phyloP scores from a whole-genome alignment of 1,140 invertebrate species.

The Drusus annulatus region DNA sequence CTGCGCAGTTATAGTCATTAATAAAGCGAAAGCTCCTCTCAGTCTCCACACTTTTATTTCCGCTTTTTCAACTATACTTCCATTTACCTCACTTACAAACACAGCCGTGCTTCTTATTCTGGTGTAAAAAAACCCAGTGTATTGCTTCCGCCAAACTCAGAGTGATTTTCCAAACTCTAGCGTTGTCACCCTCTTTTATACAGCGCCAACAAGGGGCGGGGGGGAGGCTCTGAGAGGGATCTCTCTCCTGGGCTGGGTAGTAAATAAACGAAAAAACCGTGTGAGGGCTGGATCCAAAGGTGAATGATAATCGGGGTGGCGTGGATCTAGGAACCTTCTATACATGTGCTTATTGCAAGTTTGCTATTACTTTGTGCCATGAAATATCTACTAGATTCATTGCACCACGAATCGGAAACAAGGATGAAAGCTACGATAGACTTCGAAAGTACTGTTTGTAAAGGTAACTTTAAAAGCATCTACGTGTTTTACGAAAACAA shows the following conservation, averaged over 20 bases:
- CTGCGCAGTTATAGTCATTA: background rate
- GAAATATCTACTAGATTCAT: no score
- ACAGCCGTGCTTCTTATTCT: constrained; percentile 11
- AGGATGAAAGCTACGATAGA: no score
- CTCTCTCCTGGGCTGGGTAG: constrained; percentile 42
- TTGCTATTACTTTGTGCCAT: background rate
- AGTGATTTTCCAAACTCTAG: constrained; percentile 56
- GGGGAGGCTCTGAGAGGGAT: constrained; percentile 23
- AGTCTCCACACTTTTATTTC: constrained; percentile 17
- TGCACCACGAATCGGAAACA: no score
- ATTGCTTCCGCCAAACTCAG: constrained; percentile 54
- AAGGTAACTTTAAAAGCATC: no score
- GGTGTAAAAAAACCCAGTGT: constrained; percentile 43
- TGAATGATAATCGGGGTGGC: constrained; percentile 27
- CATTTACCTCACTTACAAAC: constrained; percentile 31
- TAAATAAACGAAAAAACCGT: constrained; percentile 57
- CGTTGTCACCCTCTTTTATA: constrained; percentile 47
- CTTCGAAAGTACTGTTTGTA: no score
- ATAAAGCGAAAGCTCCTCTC: background rate
- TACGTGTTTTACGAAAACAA: no score
- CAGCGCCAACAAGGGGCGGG: constrained; percentile 46
- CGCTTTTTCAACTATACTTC: constrained; percentile 37
- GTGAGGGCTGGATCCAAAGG: constrained; percentile 55
- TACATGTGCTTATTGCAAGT: background rate
- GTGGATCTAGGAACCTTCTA: background rate